A percentile compares a stretch with the other conserved stretches of the same genome.
Conservation (phyloP, 2,113 vertebrate genomes). For the Artemisiospiza belli region DNA sequence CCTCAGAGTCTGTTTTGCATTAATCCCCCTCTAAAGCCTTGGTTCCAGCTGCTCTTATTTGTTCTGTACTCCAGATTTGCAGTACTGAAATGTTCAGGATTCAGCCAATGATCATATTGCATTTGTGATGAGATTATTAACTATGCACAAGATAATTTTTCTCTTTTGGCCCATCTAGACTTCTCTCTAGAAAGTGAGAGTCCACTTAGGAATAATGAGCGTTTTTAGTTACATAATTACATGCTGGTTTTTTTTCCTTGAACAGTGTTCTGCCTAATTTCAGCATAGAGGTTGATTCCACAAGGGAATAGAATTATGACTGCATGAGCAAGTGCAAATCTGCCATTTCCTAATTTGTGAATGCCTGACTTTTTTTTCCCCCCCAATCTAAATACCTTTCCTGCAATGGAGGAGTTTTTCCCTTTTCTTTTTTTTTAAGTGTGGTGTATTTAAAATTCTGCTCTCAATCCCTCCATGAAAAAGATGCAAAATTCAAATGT, state of each 20-base stretch:
- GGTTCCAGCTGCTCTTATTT: neutral
- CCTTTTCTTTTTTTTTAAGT: neutral
- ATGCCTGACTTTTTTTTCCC: neutral
- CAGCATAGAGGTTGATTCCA: neutral
- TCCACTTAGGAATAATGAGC: neutral
- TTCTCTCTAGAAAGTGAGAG: neutral
- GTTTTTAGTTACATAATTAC: neutral
- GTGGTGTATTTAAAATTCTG: neutral
- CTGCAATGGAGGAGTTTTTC: neutral
- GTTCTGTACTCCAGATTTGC: neutral
- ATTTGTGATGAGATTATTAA: neutral
- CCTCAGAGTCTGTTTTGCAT: neutral
- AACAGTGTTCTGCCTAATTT: neutral
- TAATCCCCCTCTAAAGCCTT: neutral
- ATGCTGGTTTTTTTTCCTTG: neutral
- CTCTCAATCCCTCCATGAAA: neutral
- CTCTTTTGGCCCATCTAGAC: neutral
- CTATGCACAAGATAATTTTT: neutral
- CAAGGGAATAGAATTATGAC: neutral
- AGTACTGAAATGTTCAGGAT: neutral
- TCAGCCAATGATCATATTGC: neutral
- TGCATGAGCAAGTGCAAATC: slow-evolving; percentile 15
- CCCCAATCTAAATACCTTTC: neutral
- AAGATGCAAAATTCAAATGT: neutral
- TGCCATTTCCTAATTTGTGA: neutral